A percentile compares a stretch with the other conserved stretches of the same genome.
These are phyloP conservation scores for Glaucidium brasilianum DNA, from an alignment of 2,113 vertebrate genomes.

Conservation along the genomic window DNA sequence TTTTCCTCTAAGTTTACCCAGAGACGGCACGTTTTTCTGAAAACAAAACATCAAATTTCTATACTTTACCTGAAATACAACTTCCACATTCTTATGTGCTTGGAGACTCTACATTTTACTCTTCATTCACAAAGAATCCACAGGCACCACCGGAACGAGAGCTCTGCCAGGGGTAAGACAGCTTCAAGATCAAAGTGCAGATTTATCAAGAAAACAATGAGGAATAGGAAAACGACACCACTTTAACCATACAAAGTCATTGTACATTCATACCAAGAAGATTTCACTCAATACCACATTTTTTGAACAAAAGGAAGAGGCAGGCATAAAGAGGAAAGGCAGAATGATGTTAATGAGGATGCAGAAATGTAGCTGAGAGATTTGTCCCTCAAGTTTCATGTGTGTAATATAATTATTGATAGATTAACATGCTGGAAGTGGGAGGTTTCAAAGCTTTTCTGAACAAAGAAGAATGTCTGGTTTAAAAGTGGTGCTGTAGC, in stretches of 20 bases:
- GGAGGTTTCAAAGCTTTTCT: background rate
- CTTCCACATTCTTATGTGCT: background rate
- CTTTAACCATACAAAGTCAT: background rate
- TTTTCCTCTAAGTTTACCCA: background rate
- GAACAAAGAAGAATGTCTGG: background rate
- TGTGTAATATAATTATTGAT: background rate
- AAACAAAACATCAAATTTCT: background rate
- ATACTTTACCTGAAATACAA: background rate
- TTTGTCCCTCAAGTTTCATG: background rate
- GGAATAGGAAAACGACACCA: conserved; percentile 1
- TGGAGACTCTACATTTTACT: background rate
- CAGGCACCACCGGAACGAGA: accelerated
- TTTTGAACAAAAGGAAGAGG: background rate
- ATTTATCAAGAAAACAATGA: conserved; percentile 44
- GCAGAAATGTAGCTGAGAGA: background rate
- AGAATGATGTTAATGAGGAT: background rate
- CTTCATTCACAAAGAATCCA: background rate
- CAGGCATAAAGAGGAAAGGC: background rate
- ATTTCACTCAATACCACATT: background rate
- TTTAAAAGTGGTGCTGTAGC: background rate
- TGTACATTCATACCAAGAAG: background rate
- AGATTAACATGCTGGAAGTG: background rate
- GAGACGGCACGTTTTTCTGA: background rate
- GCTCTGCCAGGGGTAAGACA: background rate
- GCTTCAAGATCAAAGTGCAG: conserved; percentile 36